Evolutionary conservation across 1,140 invertebrate genomes (phyloP).

Genomic region (Panagrolaimus sp.): DNA sequence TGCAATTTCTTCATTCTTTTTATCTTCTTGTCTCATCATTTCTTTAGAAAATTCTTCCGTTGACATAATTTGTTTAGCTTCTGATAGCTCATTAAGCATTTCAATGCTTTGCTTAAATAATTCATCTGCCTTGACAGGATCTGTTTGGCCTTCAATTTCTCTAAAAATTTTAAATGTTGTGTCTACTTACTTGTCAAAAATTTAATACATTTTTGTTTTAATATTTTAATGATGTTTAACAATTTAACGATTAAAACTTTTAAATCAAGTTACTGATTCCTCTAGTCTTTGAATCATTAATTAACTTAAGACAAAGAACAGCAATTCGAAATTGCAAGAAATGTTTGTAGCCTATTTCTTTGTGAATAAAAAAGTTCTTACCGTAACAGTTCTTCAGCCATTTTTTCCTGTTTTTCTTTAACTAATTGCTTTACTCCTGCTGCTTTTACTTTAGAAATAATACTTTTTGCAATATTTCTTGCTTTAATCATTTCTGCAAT

Average conservation of each 20-base stretch:
- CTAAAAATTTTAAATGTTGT: not conserved
- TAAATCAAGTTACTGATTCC: no score
- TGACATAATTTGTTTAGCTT: constrained; percentile 9
- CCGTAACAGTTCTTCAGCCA: constrained; percentile 4
- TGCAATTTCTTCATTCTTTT: no score
- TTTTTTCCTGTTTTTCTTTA: constrained; percentile 5
- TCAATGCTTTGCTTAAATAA: constrained; percentile 11
- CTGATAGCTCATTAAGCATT: constrained; percentile 11
- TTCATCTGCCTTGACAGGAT: constrained; percentile 1
- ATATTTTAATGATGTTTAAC: no score
- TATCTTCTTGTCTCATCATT: not conserved
- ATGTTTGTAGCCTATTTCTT: not conserved
- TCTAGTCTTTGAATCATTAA: no score
- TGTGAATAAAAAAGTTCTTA: not conserved
- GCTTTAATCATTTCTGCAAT: constrained; percentile 4
- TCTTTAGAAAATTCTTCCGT: constrained; percentile 11
- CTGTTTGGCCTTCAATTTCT: constrained; percentile 9
- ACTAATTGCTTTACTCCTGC: not conserved
- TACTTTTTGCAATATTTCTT: constrained; percentile 8
- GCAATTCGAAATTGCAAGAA: no score
- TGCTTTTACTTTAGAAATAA: not conserved
- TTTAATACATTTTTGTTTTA: no score
- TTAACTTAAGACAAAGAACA: no score
- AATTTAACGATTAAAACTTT: no score
- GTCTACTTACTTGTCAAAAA: no score